A percentile compares a stretch with the other conserved stretches of the same genome.
These are phyloP conservation scores for Drosophila micromelanica DNA, from an alignment of 1,140 invertebrate species.

Conservation along the genomic window DNA sequence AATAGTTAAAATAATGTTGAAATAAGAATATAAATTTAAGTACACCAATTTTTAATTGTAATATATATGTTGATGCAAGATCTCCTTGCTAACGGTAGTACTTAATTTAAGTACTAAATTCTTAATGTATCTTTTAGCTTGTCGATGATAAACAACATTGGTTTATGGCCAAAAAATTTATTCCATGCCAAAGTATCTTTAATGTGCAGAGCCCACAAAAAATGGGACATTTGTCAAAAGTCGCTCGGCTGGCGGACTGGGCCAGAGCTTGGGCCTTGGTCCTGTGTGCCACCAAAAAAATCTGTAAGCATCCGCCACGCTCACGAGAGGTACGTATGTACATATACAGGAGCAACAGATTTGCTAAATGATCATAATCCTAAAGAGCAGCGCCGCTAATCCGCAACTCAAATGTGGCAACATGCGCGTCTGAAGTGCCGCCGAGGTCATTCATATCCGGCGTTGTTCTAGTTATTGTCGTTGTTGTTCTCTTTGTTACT, in stretches of 20 bases:
- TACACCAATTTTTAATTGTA: too few species aligned
- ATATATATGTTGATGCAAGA: too few species aligned
- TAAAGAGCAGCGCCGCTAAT: constrained; percentile 77
- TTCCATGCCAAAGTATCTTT: neutral
- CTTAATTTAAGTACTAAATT: too few species aligned
- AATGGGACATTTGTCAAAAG: constrained; percentile 76
- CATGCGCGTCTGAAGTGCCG: constrained; percentile 81
- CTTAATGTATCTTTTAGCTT: neutral
- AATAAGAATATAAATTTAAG: too few species aligned
- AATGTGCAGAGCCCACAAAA: constrained; percentile 10
- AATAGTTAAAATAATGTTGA: too few species aligned
- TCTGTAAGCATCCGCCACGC: constrained; percentile 54
- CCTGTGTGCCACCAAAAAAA: constrained; percentile 23
- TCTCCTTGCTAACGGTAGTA: too few species aligned
- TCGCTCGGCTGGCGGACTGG: constrained; percentile 15
- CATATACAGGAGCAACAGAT: constrained; percentile 81
- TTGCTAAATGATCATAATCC: constrained; percentile 84
- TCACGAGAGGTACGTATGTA: constrained; percentile 29
- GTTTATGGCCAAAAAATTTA: constrained; percentile 24
- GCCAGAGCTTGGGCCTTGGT: neutral
- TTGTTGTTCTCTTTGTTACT: constrained; percentile 9
- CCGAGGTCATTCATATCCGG: constrained; percentile 36
- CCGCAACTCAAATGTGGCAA: constrained; percentile 83
- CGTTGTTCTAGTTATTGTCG: constrained; percentile 6
- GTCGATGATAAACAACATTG: constrained; percentile 15